Percentiles rank a stretch among this genome's conserved stretches.
Conservation (phyloP, 2,113 vertebrate species). For the Thalassarche chlororhynchos region DNA sequence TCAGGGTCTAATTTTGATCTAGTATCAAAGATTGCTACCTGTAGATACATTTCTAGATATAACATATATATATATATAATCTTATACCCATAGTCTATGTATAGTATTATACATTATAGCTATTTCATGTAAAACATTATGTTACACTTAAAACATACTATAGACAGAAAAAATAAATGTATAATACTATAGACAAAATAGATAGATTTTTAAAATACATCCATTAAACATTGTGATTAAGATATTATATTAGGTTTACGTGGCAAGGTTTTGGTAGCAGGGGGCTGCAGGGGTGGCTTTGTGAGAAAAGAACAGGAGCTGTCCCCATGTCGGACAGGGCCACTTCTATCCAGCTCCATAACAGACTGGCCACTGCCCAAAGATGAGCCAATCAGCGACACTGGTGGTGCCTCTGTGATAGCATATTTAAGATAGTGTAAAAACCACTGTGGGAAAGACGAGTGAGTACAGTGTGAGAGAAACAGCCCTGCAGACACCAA, state of each 20-base stretch:
- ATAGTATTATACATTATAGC: neutral
- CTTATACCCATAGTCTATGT: neutral
- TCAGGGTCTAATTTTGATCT: neutral
- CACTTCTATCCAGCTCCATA: neutral
- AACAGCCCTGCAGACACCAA: neutral
- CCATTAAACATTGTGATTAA: neutral
- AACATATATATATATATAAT: neutral
- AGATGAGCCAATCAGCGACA: rapidly evolving
- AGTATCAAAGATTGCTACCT: neutral
- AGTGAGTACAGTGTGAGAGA: neutral
- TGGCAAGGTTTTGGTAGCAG: neutral
- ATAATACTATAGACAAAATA: neutral
- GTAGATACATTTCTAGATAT: neutral
- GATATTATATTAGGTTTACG: neutral
- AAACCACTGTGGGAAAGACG: neutral
- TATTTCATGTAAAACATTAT: neutral
- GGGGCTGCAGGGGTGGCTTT: neutral
- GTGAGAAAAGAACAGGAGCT: neutral
- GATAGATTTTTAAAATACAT: neutral
- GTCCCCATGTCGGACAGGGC: neutral
- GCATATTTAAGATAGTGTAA: neutral
- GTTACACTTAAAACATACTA: neutral
- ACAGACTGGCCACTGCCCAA: neutral
- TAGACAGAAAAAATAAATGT: neutral
- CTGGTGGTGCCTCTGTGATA: neutral